These are phyloP conservation scores for Carlito syrichta DNA, from an alignment of 2,113 vertebrate species.

Conservation along the genomic window DNA sequence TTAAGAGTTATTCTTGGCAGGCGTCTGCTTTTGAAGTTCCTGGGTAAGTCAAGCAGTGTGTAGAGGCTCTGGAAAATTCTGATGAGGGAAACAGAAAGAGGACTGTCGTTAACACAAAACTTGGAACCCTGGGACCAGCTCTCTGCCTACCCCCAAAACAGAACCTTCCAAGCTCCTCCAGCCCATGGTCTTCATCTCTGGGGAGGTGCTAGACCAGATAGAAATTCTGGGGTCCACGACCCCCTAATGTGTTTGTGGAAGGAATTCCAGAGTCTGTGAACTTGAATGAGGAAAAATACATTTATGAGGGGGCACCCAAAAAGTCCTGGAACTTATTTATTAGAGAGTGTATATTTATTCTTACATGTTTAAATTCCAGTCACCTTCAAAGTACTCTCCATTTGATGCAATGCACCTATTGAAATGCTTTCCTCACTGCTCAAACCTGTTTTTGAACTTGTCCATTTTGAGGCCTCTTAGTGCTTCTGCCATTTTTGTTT, in stretches of 20 bases:
- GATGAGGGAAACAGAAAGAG: not conserved
- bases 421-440: no score
- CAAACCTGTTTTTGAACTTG: no score
- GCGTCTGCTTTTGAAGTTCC: not conserved
- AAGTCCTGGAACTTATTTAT: no score
- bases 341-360: no score
- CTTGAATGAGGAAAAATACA: not conserved
- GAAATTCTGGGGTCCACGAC: not conserved
- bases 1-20: not conserved
- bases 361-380: no score
- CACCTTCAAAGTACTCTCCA: no score
- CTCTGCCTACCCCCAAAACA: not conserved
- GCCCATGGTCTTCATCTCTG: not conserved
- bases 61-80: not conserved
- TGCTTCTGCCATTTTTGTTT: no score
- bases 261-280: not conserved
- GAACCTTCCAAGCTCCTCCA: not conserved
- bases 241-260: not conserved
- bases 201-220: not conserved
- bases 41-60: not conserved
- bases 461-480: no score
- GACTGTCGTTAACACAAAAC: not conserved
- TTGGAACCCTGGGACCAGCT: not conserved
- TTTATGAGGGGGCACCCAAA: no score
- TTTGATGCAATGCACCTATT: no score